Percentiles rank a stretch among this genome's conserved stretches.
phyloP scores from a whole-genome alignment of 1,140 invertebrate genomes.

The Zaprionus kolodkinae region DNA sequence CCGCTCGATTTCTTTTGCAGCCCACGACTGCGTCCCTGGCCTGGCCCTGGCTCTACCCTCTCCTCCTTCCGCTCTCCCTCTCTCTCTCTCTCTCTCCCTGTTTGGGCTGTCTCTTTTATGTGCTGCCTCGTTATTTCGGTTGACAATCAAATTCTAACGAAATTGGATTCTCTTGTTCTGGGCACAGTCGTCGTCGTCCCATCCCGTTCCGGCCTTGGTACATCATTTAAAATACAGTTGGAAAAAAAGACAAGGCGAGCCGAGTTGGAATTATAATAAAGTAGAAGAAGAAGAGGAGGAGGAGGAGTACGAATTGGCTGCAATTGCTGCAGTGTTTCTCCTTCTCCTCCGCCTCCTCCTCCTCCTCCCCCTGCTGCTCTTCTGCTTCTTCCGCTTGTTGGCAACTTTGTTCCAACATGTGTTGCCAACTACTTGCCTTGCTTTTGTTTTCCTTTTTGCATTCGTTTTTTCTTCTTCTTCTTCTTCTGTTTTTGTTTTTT shows the following conservation, averaged over 20 bases:
- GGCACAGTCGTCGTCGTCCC: slow-evolving; percentile 39
- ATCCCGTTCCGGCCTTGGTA: slow-evolving; percentile 19
- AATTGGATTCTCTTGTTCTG: slow-evolving; percentile 75
- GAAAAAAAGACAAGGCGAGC: slow-evolving; percentile 22
- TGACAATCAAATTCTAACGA: slow-evolving; percentile 80
- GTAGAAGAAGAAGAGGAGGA: too few species aligned
- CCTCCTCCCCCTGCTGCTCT: background rate
- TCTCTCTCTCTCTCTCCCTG: background rate
- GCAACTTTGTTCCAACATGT: slow-evolving; percentile 52
- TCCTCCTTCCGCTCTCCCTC: background rate
- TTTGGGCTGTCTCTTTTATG: slow-evolving; percentile 16
- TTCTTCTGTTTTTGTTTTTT: slow-evolving; percentile 48
- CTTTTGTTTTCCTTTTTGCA: slow-evolving; percentile 14
- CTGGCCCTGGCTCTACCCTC: slow-evolving; percentile 13
- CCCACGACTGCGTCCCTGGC: slow-evolving; percentile 12
- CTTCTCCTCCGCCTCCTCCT: background rate
- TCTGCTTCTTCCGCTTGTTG: slow-evolving; percentile 25
- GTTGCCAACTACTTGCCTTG: slow-evolving; percentile 55
- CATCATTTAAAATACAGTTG: slow-evolving; percentile 44
- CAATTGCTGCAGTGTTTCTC: slow-evolving; percentile 62
- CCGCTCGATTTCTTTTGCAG: slow-evolving; percentile 6
- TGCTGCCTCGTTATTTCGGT: slow-evolving; percentile 69
- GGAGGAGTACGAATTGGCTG: slow-evolving; percentile 51
- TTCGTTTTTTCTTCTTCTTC: background rate
- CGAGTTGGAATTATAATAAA: slow-evolving; percentile 40